phyloP scores from a whole-genome alignment of 1,140 invertebrate genomes.

The Rhopalosiphum padi region DNA sequence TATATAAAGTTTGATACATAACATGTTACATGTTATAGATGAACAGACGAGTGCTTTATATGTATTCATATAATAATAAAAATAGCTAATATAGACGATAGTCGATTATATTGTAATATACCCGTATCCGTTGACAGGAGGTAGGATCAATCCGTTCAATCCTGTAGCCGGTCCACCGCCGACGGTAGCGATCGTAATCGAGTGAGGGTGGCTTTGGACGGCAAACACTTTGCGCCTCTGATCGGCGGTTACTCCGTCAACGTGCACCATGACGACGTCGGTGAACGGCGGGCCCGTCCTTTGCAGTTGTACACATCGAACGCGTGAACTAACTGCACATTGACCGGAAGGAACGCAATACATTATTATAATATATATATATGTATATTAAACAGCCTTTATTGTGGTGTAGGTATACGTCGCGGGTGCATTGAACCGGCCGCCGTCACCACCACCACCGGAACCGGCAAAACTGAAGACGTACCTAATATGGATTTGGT shows the following conservation, averaged over 20 bases:
- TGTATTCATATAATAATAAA: too few species aligned
- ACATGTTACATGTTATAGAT: too few species aligned
- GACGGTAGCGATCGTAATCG: not conserved
- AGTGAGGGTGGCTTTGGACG: not conserved
- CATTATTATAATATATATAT: not conserved
- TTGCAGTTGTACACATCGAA: not conserved
- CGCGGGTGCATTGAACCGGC: not conserved
- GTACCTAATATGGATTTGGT: too few species aligned
- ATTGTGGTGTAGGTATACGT: not conserved
- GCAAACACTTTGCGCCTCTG: slow-evolving; percentile 2
- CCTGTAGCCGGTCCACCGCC: not conserved
- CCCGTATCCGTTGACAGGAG: not conserved
- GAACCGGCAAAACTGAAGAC: not conserved
- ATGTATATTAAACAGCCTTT: not conserved
- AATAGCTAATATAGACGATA: too few species aligned
- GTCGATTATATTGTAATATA: not conserved
- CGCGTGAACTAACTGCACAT: not conserved
- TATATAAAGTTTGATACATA: too few species aligned
- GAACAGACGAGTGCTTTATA: too few species aligned
- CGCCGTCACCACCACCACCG: too few species aligned
- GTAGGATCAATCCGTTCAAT: not conserved
- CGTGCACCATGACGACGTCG: not conserved
- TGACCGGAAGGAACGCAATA: not conserved
- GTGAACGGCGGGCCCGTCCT: not conserved
- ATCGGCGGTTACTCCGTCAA: not conserved